phyloP scores from a whole-genome alignment of 2,113 vertebrate species.

The Heterotis niloticus region DNA sequence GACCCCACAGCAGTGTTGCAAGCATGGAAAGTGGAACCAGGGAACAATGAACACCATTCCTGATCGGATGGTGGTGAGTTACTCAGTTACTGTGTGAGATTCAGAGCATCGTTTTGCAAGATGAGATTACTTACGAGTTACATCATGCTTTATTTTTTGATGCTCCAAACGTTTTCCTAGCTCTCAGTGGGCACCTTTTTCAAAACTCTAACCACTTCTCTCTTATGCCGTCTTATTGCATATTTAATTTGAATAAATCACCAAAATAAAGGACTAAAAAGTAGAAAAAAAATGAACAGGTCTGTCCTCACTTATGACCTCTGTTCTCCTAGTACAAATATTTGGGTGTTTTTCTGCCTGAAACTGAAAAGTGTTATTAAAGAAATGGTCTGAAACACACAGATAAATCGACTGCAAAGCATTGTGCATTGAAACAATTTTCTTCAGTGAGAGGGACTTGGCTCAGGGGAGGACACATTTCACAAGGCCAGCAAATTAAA shows the following conservation, averaged over 20 bases:
- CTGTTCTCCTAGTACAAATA: background rate
- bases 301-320: background rate
- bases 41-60: background rate
- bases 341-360: too few relatives aligned
- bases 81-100: too few relatives aligned
- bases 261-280: background rate
- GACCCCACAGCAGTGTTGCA: slow-evolving; percentile 8
- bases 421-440: background rate
- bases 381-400: background rate
- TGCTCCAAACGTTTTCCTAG: background rate
- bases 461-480: background rate
- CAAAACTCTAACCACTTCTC: slow-evolving; percentile 1
- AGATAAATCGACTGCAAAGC: background rate
- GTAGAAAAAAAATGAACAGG: background rate
- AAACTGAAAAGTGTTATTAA: too few relatives aligned
- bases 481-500: background rate
- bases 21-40: background rate
- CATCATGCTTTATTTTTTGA: background rate
- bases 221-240: too few relatives aligned
- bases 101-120: background rate
- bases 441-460: slow-evolving; percentile 4
- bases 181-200: background rate
- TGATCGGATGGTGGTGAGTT: too few relatives aligned
- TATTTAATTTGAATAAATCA: background rate
- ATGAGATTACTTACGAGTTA: background rate